Percentiles rank a stretch among this genome's conserved stretches.
These are phyloP conservation scores for Polyploca ridens DNA, from an alignment of 2,888 invertebrate species.

Conservation along the genomic window DNA sequence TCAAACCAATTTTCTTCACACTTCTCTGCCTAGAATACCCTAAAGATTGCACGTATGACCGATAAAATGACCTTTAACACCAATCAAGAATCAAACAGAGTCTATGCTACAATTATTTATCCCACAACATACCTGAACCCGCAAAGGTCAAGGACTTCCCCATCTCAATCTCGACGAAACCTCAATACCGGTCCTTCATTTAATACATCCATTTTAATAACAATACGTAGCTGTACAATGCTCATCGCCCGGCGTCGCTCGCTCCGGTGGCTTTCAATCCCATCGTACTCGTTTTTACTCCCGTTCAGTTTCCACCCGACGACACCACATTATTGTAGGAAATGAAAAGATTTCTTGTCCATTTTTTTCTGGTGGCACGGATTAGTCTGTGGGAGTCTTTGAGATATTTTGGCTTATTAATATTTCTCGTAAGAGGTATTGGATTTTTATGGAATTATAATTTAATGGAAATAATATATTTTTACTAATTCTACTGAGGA, in stretches of 20 bases:
- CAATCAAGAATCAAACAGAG: no score
- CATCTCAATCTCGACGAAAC: background rate
- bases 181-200: constrained; percentile 7
- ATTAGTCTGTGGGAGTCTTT: constrained; percentile 43
- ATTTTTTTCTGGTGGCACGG: constrained; percentile 54
- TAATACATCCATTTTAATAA: constrained; percentile 56
- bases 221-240: constrained; percentile 63
- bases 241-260: constrained; percentile 61
- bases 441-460: background rate
- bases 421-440: constrained; percentile 5
- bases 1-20: no score
- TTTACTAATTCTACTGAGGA: no score
- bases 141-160: constrained; percentile 3
- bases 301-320: constrained; percentile 55
- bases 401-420: constrained; percentile 25
- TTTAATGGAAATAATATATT: no score
- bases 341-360: constrained; percentile 72
- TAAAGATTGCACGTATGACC: no score
- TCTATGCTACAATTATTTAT: background rate
- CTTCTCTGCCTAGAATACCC: no score
- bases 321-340: constrained; percentile 54
- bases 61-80: no score
- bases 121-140: background rate
- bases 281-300: constrained; percentile 55
- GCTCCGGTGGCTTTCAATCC: constrained; percentile 74